Evolutionary conservation across 2,797 vertebrate genomes (phyloP).

Genomic region (Miichthys miiuy): DNA sequence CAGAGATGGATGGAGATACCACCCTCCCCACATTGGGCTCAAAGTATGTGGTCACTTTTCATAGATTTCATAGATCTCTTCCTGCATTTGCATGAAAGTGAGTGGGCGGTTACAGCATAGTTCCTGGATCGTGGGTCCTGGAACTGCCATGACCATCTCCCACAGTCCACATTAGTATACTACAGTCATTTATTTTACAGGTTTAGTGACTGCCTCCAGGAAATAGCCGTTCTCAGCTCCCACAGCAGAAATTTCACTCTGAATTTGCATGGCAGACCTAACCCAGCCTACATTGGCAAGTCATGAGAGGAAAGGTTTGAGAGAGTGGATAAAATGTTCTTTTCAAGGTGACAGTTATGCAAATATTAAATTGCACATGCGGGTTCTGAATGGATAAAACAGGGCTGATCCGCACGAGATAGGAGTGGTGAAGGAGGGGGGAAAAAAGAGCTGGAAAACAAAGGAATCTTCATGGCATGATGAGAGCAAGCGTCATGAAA

Average conservation of each 20-base stretch:
- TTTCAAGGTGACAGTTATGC: conserved; percentile 80
- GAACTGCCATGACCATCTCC: conserved; percentile 3
- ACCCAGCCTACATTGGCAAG: conserved; percentile 48
- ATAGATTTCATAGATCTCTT: conserved; percentile 29
- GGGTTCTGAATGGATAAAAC: conserved; percentile 13
- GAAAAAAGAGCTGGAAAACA: not conserved
- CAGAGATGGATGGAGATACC: conserved; percentile 3
- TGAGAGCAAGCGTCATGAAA: not conserved
- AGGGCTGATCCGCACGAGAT: not conserved
- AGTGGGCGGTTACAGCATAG: conserved; percentile 1
- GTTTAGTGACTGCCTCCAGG: conserved; percentile 45
- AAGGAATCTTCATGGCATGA: not conserved
- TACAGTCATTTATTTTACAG: conserved; percentile 20
- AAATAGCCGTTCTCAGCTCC: conserved; percentile 38
- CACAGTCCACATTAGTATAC: not conserved
- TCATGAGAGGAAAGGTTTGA: conserved; percentile 36
- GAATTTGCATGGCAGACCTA: conserved; percentile 73
- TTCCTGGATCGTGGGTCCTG: conserved; percentile 52
- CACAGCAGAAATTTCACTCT: conserved; percentile 29
- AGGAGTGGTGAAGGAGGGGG: not conserved
- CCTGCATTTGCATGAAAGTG: conserved; percentile 15
- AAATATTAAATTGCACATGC: conserved; percentile 68
- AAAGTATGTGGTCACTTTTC: conserved; percentile 56
- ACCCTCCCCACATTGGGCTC: conserved; percentile 6
- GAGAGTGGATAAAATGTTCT: conserved; percentile 39